Base-by-base conservation (phyloP, 2,113 vertebrate genomes). In the Eudyptes chrysolophus region DNA sequence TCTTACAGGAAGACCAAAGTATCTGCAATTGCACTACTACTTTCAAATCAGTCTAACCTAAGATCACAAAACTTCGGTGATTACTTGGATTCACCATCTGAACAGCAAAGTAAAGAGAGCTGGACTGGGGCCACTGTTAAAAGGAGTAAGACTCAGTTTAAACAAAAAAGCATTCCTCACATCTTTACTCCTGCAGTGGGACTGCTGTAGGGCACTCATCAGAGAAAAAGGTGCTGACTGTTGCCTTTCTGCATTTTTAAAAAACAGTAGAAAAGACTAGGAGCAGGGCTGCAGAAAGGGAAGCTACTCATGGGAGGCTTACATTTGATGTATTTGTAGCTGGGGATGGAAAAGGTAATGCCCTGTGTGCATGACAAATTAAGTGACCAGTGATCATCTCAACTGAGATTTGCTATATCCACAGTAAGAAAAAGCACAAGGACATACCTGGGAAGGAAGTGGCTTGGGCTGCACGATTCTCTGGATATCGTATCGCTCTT, bases 361-460 rank as follows among this genome's bases (percentile, higher is more conserved):
- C 11, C 22, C 46, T 22, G 21, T 24, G 27, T 24, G 10, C 36
- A 18, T 20, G 52, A 32, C 44, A 51, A 64, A 55, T 40, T 19
- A 18, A 68, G 44, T 16, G 38, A 32, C 46, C 38, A 14, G 75
- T 34, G 26, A 52, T 57, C 30, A n/a, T 20, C n/a, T 49, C 68
- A 57, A n/a, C 54, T 38, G 70, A 68, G 70, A 44, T 46, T 60
- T 60, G 46, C 54, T 64, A 20, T 40, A 55, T 20, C 46, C 68
- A 40, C 8, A 65, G 24, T 66, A 74, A 40, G 40, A 52, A 46
- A 64, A 46, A 81, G 30, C 52, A 38, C 14, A 49, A 24, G 26
- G n/a, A 40, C 48, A 76, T 92, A 98, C 98, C 98, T 98, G 98
- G 32, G 98, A 98, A 70, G 97, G 97, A 77, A 98, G 94, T 13